Base-by-base conservation (phyloP, 2,888 invertebrate species). In the Drosophila meridionalis region DNA sequence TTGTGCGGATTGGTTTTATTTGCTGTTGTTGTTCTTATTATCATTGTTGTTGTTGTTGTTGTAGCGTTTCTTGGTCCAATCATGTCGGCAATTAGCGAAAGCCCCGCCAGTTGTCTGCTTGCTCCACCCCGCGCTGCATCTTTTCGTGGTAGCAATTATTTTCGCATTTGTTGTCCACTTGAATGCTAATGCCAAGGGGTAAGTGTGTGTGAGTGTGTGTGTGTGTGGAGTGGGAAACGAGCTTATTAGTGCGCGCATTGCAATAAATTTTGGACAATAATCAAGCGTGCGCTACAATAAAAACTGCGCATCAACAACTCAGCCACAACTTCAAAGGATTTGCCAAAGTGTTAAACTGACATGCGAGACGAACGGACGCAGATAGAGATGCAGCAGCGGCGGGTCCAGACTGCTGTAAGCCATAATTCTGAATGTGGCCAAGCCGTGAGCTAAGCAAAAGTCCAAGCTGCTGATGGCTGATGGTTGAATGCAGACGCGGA, bases 101-200 rank as follows among this genome's bases (percentile, higher is more conserved):
- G 56, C 66, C 69, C 48, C 34, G 50, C 28, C 11, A n/a, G 6
- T 40, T 56, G 56, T 56, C 56, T 32, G 56, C 56, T n/a, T 9
- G 56, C 56, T n/a, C 40, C 42, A 30, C 28, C 42, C 38, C 11
- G 38, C 47, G 4, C 57, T 9, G 14, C 52, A 30, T 48, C 69
- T 66, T 84, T 87, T 90, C 87, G 90, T 87, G 89, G 89, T 81
- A 90, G 91, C 92, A 92, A 92, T 92, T 92, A 92, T 92, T 87
- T 92, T 92, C 92, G 91, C 92, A 92, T 92, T 92, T 92, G 87
- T 87, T 84, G 87, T 90, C 91, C 88, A 81, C 91, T 90, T 91
- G 83, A 88, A 87, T 83, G 90, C 83, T 85, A 87, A 91, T 87
- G 83, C 81, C 73, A 67, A 69, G 64, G 56, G 42, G 42, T 40